A percentile compares a stretch with the other conserved stretches of the same genome.
Conservation (phyloP, 1,140 invertebrate genomes). For the Drosophila saltans region DNA sequence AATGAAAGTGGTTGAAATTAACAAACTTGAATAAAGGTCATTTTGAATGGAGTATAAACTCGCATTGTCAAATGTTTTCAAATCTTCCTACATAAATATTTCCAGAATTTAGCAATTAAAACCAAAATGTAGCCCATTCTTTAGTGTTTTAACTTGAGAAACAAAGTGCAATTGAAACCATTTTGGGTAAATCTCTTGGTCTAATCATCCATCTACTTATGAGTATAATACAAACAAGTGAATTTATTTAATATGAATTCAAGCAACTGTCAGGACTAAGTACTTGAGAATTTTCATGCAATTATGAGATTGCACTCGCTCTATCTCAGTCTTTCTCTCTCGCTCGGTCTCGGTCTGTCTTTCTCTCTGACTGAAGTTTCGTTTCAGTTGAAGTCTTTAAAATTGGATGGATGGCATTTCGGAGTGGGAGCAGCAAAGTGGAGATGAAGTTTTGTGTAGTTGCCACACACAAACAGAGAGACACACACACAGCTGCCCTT, state of each 20-base stretch:
- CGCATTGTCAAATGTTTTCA: no score
- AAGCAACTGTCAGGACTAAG: conserved; percentile 11
- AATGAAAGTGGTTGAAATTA: no score
- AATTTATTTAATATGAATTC: conserved; percentile 22
- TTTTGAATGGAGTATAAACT: no score
- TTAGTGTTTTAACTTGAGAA: neutral
- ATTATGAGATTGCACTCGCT: conserved; percentile 54
- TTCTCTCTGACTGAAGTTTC: conserved; percentile 8
- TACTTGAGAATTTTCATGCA: conserved; percentile 36
- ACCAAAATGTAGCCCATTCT: neutral
- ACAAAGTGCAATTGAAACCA: conserved; percentile 6
- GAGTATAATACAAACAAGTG: conserved; percentile 6
- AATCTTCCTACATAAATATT: no score
- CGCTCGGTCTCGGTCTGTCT: neutral
- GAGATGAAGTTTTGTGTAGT: conserved; percentile 14
- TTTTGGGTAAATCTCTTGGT: neutral
- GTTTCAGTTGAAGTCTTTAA: conserved; percentile 50
- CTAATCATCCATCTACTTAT: conserved; percentile 8
- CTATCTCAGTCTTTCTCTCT: neutral
- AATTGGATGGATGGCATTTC: conserved; percentile 34
- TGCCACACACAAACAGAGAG: neutral
- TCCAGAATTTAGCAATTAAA: no score
- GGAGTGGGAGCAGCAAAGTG: neutral
- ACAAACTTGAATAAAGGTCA: no score
- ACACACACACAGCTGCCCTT: conserved; percentile 39